These are phyloP conservation scores for Drosophila ezoana DNA, from an alignment of 2,888 invertebrate genomes.

Conservation along the genomic window DNA sequence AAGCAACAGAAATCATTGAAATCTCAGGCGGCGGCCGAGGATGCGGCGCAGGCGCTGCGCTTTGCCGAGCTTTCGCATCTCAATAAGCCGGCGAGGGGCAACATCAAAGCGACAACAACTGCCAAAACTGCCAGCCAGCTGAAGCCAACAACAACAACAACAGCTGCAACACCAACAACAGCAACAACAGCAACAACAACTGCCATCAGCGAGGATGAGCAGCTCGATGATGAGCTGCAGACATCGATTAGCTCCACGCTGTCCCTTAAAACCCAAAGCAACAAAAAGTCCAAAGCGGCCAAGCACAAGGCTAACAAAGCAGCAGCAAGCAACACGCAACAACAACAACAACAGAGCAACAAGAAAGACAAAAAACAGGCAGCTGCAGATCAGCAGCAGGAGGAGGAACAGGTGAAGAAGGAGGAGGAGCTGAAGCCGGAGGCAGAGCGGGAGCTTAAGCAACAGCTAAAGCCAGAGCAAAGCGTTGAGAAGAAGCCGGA, in stretches of 20 bases:
- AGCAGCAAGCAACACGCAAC: constrained; percentile 5
- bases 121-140: constrained; percentile 46
- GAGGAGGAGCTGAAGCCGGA: constrained; percentile 7
- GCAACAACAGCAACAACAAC: constrained; percentile 5
- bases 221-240: constrained; percentile 45
- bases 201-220: constrained; percentile 56
- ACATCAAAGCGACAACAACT: constrained; percentile 13
- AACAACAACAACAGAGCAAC: constrained; percentile 15
- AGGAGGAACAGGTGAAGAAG: constrained; percentile 7
- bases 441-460: constrained; percentile 7
- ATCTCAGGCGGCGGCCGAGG: constrained; percentile 58
- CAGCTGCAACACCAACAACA: constrained; percentile 17
- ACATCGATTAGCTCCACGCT: constrained; percentile 28
- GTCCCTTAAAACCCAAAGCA: constrained; percentile 30
- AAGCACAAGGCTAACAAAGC: constrained; percentile 50
- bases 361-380: constrained; percentile 29
- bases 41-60: constrained; percentile 48
- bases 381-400: constrained; percentile 42
- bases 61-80: constrained; percentile 66
- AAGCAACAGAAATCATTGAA: constrained; percentile 57
- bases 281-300: constrained; percentile 50
- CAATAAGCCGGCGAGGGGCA: constrained; percentile 47
- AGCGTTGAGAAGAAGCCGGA: not conserved
- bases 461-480: not conserved
- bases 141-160: not conserved